Evolutionary conservation across 2,113 vertebrate genomes (phyloP), one percentile per base, ranked within the genome.

Genomic region (Garra rufa): DNA sequence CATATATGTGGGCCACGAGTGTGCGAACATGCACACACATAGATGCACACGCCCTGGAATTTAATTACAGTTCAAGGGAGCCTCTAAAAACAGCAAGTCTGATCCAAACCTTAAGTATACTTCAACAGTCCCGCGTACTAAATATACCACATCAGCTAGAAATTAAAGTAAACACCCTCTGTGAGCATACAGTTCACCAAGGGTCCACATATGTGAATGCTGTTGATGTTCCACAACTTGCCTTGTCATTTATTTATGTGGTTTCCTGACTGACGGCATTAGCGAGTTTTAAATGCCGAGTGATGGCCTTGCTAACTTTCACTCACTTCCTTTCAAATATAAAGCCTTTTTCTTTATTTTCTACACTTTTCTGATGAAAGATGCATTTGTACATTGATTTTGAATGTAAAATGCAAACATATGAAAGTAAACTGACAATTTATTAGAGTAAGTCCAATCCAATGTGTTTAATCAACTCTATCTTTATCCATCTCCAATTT

Each of bases 81-180:
- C 79, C 44, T 50, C 83, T 87, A 87, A 90, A 92, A 90, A 87
- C 89, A 89, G 86, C 82, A 85, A 63, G 85, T 90, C 87, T 89
- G 83, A 89, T 90, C 87, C 91, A 92, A 91, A 91, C 91, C 88
- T 91, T 89, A 93, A 92, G 83, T 89, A 92, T 88, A 89, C 87
- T 87, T 87, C 71, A 85, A 90, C 84, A 77, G 79, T 84, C 83
- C 30, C 83, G 46, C 76, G 87, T 82, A 88, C 89, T 90, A 91
- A 91, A 91, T 85, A 92, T 90, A 91, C 76, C 80, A 89, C 71
- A 91, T 88, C 81, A 87, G 85, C 87, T 79, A 77, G 41, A 82
- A 90, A 88, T 89, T 74, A 84, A 90, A 89, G 86, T 88, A 84
- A 90, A 90, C 86, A 85, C 83, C 55, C 8, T 9, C n/a, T 38